phyloP scores from a whole-genome alignment of 2,888 invertebrate species.

The Pseudanteris insignis region DNA sequence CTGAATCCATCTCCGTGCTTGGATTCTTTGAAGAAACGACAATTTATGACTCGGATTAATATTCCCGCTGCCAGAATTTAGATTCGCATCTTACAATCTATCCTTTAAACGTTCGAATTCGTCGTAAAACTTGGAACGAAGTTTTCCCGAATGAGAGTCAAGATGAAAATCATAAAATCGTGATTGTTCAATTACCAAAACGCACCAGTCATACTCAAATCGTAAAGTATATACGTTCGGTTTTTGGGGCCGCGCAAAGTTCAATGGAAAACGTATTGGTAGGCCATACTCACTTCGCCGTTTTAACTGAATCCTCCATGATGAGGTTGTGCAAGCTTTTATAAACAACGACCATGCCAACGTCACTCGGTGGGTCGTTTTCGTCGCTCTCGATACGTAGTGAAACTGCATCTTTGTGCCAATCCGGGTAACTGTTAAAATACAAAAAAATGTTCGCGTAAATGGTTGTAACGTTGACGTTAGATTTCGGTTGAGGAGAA shows the following conservation, averaged over 20 bases:
- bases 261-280: background rate
- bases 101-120: background rate
- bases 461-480: conserved; percentile 3
- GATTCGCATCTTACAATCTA: no score
- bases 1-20: no score
- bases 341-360: conserved; percentile 71
- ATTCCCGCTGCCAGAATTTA: no score
- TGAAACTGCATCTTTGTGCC: conserved; percentile 66
- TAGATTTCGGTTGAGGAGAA: no score
- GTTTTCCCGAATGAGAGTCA: background rate
- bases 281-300: conserved; percentile 70
- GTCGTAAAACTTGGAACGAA: background rate
- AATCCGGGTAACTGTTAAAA: conserved; percentile 63
- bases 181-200: conserved; percentile 4
- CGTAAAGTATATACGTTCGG: conserved; percentile 8
- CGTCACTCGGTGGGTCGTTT: conserved; percentile 43
- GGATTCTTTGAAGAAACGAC: no score
- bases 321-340: conserved; percentile 73
- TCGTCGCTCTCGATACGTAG: conserved; percentile 59
- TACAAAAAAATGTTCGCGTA: conserved; percentile 6
- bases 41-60: no score
- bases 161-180: conserved; percentile 3
- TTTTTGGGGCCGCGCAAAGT: background rate
- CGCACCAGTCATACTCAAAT: conserved; percentile 2
- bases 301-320: conserved; percentile 72